phyloP scores from a whole-genome alignment of 37 sponge, comb jelly and placozoan species.

The Trichoplax adhaerens region DNA sequence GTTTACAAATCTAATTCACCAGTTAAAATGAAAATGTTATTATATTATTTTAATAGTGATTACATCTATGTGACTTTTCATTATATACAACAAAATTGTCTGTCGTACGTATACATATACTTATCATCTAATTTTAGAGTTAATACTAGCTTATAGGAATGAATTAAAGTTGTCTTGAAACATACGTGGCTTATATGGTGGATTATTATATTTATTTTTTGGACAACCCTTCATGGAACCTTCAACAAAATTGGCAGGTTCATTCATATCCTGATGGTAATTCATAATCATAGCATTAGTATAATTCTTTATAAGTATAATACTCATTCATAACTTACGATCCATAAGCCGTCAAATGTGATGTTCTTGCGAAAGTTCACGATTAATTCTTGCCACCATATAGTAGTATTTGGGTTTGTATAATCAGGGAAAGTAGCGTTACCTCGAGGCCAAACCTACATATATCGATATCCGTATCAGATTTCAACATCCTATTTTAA shows the following conservation, averaged over 20 bases:
- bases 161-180: too few relatives aligned
- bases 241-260: conserved; percentile 49
- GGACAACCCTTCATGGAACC: conserved; percentile 55
- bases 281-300: not conserved
- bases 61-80: too few relatives aligned
- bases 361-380: conserved; percentile 19
- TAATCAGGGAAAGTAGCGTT: conserved; percentile 50
- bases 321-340: conserved; percentile 13
- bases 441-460: conserved; percentile 47
- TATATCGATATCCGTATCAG: too few relatives aligned
- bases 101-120: too few relatives aligned
- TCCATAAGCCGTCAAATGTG: conserved; percentile 72
- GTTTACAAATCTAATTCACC: too few relatives aligned
- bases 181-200: conserved; percentile 39
- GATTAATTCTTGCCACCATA: conserved; percentile 28
- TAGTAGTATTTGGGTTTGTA: conserved; percentile 19
- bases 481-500: too few relatives aligned
- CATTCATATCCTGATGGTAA: conserved; percentile 55
- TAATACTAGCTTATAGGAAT: too few relatives aligned
- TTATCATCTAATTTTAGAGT: too few relatives aligned
- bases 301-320: not conserved
- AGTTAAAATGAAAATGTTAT: too few relatives aligned
- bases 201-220: conserved; percentile 10
- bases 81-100: too few relatives aligned
- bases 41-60: too few relatives aligned